Evolutionary conservation across 2,113 vertebrate genomes (phyloP), one percentile per base, ranked within the genome.

Genomic region (Natator depressus): DNA sequence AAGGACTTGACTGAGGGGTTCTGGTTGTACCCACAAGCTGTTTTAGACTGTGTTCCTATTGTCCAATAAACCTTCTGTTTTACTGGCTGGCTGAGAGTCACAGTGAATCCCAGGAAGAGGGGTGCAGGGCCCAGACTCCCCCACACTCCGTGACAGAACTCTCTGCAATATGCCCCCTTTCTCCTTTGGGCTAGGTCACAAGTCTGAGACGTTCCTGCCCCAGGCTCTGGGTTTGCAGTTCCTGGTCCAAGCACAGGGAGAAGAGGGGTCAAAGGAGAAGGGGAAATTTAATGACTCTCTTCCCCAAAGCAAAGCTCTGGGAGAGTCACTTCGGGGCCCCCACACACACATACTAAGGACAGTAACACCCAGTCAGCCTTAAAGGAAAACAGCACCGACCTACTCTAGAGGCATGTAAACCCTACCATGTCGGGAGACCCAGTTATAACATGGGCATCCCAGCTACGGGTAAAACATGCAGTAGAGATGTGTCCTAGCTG

Each of bases 221-320:
- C 38, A 25, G 20, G 50, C 81, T 72, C 72, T 12, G 51, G 1
- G 22, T 35, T 93, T 91, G 54, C 16, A 76, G 65, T 54, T 80
- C 27, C 29, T 49, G 75, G 0, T 47, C 1, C 0, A 76, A 65
- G 59, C 10, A 3, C 65, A 87, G 11, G 29, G 57, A 16, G 35
- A 54, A 24, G 19, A 80, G 84, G 76, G 90, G 82, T 35, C 59
- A 78, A 0, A 1, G 20, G 12, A 86, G 57, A 84, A 93, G 38
- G 29, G 27, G 49, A 31, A 89, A 93, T 24, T 82, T 80, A 82
- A 93, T 0, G 8, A 16, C 57, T 65, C 69, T 7, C 50, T 92
- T 82, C 84, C 81, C 65, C 65, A 65, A 53, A 88, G 2, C 54
- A 88, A 85, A 38, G 78, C 62, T 46, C 85, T 47, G 72, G 87